Evolutionary conservation across 2,888 invertebrate genomes (phyloP).

Genomic region (Cephonodes hylas): DNA sequence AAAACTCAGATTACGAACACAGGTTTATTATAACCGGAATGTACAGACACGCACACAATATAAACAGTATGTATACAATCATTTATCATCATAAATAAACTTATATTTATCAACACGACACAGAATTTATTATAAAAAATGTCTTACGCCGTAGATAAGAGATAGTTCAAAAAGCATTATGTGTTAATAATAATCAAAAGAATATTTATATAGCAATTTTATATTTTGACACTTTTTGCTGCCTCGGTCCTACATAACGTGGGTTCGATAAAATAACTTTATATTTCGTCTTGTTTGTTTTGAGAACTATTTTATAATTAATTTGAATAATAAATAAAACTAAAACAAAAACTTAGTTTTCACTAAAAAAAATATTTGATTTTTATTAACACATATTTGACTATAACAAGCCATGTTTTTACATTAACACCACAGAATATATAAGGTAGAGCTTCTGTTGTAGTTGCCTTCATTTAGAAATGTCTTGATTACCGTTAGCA

Average conservation of each 20-base stretch:
- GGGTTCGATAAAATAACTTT: too few species aligned
- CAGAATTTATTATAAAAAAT: too few species aligned
- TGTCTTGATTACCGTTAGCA: too few species aligned
- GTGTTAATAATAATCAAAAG: too few species aligned
- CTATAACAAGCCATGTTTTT: not conserved
- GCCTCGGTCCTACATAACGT: too few species aligned
- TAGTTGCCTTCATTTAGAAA: not conserved
- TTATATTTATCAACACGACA: not conserved
- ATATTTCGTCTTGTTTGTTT: too few species aligned
- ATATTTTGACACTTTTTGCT: too few species aligned
- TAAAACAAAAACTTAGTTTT: not conserved
- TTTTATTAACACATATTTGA: not conserved
- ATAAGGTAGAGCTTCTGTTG: not conserved
- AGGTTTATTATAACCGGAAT: constrained; percentile 1
- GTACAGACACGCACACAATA: not conserved
- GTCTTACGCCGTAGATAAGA: too few species aligned
- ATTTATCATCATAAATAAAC: not conserved
- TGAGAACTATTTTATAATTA: too few species aligned
- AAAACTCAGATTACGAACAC: not conserved
- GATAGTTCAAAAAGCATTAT: too few species aligned
- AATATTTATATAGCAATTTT: too few species aligned
- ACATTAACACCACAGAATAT: not conserved
- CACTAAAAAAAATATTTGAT: not conserved
- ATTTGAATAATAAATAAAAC: too few species aligned
- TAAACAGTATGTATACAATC: not conserved